phyloP scores from a whole-genome alignment of 2,888 invertebrate genomes.

The Xestia xanthographa region DNA sequence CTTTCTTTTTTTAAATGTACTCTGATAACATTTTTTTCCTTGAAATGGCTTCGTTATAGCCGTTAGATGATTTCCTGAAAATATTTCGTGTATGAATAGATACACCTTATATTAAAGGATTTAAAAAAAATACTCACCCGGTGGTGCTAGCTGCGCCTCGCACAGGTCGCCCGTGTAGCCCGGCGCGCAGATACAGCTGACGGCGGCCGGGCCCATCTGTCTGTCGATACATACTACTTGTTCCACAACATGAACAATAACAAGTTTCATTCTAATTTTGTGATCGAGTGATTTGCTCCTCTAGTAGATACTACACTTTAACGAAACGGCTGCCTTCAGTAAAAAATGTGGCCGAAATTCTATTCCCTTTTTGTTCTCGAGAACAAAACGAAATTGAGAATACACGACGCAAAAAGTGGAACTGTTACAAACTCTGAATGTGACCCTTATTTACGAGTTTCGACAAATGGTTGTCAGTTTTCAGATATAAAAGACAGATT shows the following conservation, averaged over 20 bases:
- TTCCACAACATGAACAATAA: not conserved
- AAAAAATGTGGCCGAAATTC: not conserved
- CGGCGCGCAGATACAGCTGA: no score
- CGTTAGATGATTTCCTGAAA: no score
- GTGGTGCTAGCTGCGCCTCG: no score
- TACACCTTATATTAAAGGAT: no score
- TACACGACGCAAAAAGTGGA: constrained; percentile 58
- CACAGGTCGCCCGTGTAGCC: no score
- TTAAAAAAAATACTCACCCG: constrained; percentile 75
- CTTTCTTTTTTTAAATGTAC: no score
- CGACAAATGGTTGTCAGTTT: constrained; percentile 9
- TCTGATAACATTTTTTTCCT: no score
- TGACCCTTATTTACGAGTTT: not conserved
- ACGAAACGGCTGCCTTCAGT: not conserved
- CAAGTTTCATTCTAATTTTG: not conserved
- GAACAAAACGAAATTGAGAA: constrained; percentile 60
- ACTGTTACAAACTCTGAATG: not conserved
- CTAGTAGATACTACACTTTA: not conserved
- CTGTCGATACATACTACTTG: constrained; percentile 80
- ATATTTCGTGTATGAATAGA: no score
- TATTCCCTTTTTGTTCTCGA: constrained; percentile 57
- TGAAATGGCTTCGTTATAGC: no score
- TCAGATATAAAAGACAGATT: constrained; percentile 6
- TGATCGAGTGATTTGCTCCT: not conserved
- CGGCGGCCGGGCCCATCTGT: constrained; percentile 77